Conservation (phyloP, 2,113 vertebrate genomes). For the Dipodomys ordii region DNA sequence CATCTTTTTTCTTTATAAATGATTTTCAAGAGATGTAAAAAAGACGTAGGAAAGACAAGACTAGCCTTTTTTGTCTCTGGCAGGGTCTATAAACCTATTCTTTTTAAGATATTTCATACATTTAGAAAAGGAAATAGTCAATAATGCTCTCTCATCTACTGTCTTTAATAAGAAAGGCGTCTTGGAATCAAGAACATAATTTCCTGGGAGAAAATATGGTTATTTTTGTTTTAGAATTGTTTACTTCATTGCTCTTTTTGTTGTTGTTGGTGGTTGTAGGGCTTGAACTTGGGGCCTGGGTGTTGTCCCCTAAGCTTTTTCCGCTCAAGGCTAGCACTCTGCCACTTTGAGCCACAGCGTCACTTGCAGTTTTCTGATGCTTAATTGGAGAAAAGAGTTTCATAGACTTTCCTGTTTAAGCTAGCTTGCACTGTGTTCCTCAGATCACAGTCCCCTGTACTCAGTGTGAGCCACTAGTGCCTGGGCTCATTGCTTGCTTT, state of each 20-base stretch:
- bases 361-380: too few relatives aligned
- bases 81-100: not conserved
- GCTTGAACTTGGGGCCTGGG: not conserved
- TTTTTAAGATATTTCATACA: too few relatives aligned
- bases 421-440: too few relatives aligned
- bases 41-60: not conserved
- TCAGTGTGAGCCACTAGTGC: too few relatives aligned
- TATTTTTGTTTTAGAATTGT: not conserved
- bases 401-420: too few relatives aligned
- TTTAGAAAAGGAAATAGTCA: not conserved
- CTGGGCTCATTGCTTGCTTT: not conserved
- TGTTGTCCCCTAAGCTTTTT: too few relatives aligned
- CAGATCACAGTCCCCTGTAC: too few relatives aligned
- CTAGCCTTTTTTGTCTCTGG: not conserved
- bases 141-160: not conserved
- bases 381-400: too few relatives aligned
- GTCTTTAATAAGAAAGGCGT: not conserved
- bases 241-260: not conserved
- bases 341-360: too few relatives aligned
- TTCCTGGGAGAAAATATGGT: conserved; percentile 15
- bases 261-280: not conserved
- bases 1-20: not conserved
- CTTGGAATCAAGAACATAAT: not conserved
- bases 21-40: not conserved
- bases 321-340: too few relatives aligned